Conservation (phyloP, 2,888 invertebrate species). For the Exocentrus adspersus region DNA sequence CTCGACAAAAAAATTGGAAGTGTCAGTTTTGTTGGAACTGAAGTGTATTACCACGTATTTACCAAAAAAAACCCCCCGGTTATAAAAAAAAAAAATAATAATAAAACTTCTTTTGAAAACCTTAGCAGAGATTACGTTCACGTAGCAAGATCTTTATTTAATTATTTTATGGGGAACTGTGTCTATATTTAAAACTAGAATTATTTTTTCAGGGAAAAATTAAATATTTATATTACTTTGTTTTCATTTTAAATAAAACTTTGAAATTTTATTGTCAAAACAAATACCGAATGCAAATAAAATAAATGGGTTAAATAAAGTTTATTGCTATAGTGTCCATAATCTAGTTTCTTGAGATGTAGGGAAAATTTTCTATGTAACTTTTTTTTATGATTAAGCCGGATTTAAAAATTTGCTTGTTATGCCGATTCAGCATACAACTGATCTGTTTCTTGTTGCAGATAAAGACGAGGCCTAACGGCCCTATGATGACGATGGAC, state of each 20-base stretch:
- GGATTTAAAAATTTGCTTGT: no score
- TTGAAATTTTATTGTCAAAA: background rate
- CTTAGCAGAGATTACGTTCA: no score
- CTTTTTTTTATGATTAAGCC: no score
- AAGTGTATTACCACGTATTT: no score
- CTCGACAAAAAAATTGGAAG: no score
- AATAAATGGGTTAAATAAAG: background rate
- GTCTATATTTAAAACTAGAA: background rate
- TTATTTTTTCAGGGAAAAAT: background rate
- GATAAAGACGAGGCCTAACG: constrained; percentile 61
- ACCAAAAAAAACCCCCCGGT: no score
- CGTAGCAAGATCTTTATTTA: background rate
- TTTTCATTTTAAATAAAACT: background rate
- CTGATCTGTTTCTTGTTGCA: constrained; percentile 50
- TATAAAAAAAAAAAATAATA: no score
- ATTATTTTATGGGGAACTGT: background rate
- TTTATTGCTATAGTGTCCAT: background rate
- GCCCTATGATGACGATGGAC: constrained; percentile 86
- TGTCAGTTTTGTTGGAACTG: no score
- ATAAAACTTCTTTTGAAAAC: no score
- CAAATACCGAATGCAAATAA: background rate
- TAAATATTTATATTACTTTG: background rate
- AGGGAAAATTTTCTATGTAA: no score
- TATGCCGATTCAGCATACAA: no score
- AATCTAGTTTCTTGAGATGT: background rate